Conservation (phyloP, 1,140 invertebrate genomes). For the Pygmarrhopalites habei region DNA sequence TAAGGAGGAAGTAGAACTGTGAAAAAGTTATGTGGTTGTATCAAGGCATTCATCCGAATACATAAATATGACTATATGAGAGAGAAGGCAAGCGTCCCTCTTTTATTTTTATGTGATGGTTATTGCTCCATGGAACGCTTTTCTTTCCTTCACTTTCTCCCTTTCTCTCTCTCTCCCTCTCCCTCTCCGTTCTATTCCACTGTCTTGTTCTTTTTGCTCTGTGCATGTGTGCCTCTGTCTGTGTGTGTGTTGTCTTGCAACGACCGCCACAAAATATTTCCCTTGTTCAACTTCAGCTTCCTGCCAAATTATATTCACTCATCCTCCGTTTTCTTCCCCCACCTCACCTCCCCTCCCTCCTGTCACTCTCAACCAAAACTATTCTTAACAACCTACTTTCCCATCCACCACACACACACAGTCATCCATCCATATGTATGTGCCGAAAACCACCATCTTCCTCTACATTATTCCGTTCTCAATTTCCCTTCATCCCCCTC, state of each 20-base stretch:
- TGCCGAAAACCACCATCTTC: too few relatives aligned
- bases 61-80: background rate
- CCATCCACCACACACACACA: too few relatives aligned
- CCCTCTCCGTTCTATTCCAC: too few relatives aligned
- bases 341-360: background rate
- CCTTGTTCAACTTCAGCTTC: background rate
- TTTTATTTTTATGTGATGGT: conserved; percentile 24
- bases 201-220: background rate
- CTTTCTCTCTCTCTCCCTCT: background rate
- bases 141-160: conserved; percentile 5
- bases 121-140: conserved; percentile 9
- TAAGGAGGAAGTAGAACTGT: too few relatives aligned
- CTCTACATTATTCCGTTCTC: conserved; percentile 15
- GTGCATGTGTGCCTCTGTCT: background rate
- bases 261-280: background rate
- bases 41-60: too few relatives aligned
- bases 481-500: background rate
- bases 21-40: too few relatives aligned
- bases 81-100: background rate
- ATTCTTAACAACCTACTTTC: too few relatives aligned
- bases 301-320: conserved; percentile 8
- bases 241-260: background rate
- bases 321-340: background rate
- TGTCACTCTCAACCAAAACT: too few relatives aligned
- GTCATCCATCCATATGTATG: too few relatives aligned